Evolutionary conservation across 2,797 vertebrate species (phyloP).

Genomic region (Pangasius djambal): DNA sequence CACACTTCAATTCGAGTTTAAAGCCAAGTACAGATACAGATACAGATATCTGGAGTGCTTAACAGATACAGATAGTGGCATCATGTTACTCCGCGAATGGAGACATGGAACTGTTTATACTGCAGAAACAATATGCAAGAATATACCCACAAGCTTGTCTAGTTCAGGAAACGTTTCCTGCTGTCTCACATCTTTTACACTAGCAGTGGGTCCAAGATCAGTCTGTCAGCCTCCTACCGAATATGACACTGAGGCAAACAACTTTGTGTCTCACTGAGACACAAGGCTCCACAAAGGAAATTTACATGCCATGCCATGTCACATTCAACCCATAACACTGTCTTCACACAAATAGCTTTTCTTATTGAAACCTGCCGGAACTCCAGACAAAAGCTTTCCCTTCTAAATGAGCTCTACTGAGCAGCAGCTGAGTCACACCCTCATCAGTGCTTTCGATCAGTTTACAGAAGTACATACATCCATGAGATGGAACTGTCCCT

Average conservation of each 20-base stretch:
- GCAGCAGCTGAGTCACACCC: slow-evolving; percentile 23
- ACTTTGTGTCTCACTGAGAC: neutral
- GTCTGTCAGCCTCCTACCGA: neutral
- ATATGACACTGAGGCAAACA: slow-evolving; percentile 7
- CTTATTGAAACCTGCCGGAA: neutral
- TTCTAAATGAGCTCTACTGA: slow-evolving; percentile 18
- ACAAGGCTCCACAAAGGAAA: slow-evolving; percentile 16
- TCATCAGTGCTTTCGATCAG: slow-evolving; percentile 24
- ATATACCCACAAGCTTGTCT: neutral
- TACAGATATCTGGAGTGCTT: neutral
- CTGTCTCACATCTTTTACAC: neutral
- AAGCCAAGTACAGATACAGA: neutral
- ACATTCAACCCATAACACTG: neutral
- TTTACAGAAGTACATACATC: slow-evolving; percentile 31
- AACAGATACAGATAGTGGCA: neutral
- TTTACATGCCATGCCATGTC: neutral
- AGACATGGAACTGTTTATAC: neutral
- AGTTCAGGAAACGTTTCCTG: slow-evolving; percentile 16
- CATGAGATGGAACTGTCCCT: slow-evolving; percentile 41
- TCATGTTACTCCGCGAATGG: neutral
- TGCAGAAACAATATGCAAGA: neutral
- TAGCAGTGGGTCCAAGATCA: neutral
- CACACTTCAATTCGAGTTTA: neutral
- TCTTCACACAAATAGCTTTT: neutral
- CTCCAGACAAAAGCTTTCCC: slow-evolving; percentile 3